Percentiles rank a stretch among this genome's conserved stretches.
These are phyloP conservation scores for Macrobrachium rosenbergii DNA, from an alignment of 1,140 invertebrate genomes.

Conservation along the genomic window DNA sequence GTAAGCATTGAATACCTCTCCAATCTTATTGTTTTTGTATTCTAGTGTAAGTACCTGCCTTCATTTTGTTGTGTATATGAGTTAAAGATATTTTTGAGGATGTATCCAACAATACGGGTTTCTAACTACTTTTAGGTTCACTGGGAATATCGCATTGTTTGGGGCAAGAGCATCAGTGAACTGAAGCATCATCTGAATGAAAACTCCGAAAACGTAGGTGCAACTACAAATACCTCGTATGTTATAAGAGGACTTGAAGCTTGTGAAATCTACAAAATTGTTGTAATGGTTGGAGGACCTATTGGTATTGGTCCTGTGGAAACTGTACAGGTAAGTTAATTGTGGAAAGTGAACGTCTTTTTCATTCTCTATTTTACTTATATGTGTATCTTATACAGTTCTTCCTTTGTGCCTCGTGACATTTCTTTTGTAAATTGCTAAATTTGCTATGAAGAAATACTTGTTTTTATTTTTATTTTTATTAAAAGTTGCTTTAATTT, in stretches of 20 bases:
- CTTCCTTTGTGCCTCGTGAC: too few species aligned
- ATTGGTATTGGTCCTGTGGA: conserved; percentile 78
- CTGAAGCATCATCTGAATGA: conserved; percentile 29
- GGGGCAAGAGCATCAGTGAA: conserved; percentile 61
- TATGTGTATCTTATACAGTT: neutral
- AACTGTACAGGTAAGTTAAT: conserved; percentile 16
- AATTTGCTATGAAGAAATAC: too few species aligned
- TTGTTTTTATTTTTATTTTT: too few species aligned
- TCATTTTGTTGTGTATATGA: neutral
- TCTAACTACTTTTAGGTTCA: conserved; percentile 15
- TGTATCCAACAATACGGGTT: neutral
- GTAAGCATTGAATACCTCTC: too few species aligned
- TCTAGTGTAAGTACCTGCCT: neutral
- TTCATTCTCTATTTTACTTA: neutral
- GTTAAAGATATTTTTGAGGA: neutral
- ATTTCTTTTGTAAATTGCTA: too few species aligned
- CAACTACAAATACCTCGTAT: conserved; percentile 75
- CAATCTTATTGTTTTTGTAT: too few species aligned
- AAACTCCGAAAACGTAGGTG: neutral
- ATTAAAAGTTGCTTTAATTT: too few species aligned
- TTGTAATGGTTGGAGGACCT: conserved; percentile 78
- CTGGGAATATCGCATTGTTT: conserved; percentile 58
- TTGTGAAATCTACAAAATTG: conserved; percentile 82
- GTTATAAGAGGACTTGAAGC: conserved; percentile 72
- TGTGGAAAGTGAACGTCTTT: too few species aligned